Evolutionary conservation across 2,888 invertebrate genomes (phyloP).

Genomic region (Siphlonurus alternatus): DNA sequence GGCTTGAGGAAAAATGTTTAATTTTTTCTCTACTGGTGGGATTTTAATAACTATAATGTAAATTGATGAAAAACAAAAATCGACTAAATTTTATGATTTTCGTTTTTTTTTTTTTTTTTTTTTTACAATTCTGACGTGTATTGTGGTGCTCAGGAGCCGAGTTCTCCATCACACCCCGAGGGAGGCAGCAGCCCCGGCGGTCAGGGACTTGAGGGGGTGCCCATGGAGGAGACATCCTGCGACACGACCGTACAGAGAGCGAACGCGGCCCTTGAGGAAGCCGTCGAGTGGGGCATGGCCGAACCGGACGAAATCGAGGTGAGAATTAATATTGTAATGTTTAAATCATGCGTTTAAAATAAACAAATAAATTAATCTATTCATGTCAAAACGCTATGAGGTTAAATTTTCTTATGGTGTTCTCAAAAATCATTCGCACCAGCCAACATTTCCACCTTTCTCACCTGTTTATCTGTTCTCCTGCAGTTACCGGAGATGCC

Average conservation of each 20-base stretch:
- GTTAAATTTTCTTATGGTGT: not conserved
- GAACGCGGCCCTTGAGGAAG: constrained; percentile 17
- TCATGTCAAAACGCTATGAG: not conserved
- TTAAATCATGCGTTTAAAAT: too few relatives aligned
- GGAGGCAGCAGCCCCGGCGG: constrained; percentile 1
- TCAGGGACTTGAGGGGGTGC: not conserved
- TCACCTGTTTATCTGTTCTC: too few relatives aligned
- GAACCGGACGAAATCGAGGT: constrained; percentile 20
- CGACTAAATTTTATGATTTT: too few relatives aligned
- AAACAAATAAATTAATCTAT: not conserved
- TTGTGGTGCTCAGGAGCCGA: not conserved
- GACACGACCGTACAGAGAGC: constrained; percentile 10
- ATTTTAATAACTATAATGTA: too few relatives aligned
- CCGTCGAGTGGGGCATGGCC: constrained; percentile 22
- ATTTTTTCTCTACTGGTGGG: too few relatives aligned
- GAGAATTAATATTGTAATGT: constrained; percentile 10
- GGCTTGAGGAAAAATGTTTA: too few relatives aligned
- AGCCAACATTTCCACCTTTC: too few relatives aligned
- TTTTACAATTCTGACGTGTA: not conserved
- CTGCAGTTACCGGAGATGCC: not conserved
- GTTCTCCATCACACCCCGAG: not conserved
- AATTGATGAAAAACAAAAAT: too few relatives aligned
- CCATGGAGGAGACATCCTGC: not conserved
- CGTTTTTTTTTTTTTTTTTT: too few relatives aligned
- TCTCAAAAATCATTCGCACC: not conserved